phyloP scores from a whole-genome alignment of 1,140 invertebrate species.

The Teleogryllus occipitalis region DNA sequence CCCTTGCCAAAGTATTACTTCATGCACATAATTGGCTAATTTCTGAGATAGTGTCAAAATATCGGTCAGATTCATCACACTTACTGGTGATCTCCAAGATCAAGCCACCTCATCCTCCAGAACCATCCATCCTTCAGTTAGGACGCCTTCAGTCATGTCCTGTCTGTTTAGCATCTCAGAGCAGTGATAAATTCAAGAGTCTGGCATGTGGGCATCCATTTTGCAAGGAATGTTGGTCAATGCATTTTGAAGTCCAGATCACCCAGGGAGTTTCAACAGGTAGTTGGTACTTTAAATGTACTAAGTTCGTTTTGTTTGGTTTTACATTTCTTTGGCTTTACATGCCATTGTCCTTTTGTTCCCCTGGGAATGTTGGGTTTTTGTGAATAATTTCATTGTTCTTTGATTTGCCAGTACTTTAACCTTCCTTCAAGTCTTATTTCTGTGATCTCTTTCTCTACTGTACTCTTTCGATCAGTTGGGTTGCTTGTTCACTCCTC shows the following conservation, averaged over 20 bases:
- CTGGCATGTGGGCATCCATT: slow-evolving; percentile 86
- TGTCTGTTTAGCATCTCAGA: slow-evolving; percentile 48
- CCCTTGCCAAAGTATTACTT: slow-evolving; percentile 83
- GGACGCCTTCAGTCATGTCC: slow-evolving; percentile 38
- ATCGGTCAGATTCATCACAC: slow-evolving; percentile 64
- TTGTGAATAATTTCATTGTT: too few species aligned
- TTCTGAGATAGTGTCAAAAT: slow-evolving; percentile 67
- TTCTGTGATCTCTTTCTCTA: too few species aligned
- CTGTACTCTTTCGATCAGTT: too few species aligned
- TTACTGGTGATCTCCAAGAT: slow-evolving; percentile 71
- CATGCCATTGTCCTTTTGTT: too few species aligned
- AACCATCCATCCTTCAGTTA: slow-evolving; percentile 16
- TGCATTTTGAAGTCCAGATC: slow-evolving; percentile 93
- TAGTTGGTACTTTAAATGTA: slow-evolving; percentile 30
- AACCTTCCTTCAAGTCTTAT: too few species aligned
- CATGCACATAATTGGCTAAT: slow-evolving; percentile 82
- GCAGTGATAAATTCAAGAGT: slow-evolving; percentile 58
- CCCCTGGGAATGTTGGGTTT: too few species aligned
- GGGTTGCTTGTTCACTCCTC: too few species aligned
- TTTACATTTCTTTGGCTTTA: not conserved
- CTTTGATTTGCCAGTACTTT: too few species aligned
- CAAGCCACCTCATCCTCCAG: slow-evolving; percentile 51
- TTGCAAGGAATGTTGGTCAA: slow-evolving; percentile 91
- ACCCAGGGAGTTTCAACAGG: slow-evolving; percentile 70
- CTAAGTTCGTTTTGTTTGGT: not conserved